These are phyloP conservation scores for Teleogryllus oceanicus DNA, from an alignment of 2,888 invertebrate genomes.

Conservation along the genomic window DNA sequence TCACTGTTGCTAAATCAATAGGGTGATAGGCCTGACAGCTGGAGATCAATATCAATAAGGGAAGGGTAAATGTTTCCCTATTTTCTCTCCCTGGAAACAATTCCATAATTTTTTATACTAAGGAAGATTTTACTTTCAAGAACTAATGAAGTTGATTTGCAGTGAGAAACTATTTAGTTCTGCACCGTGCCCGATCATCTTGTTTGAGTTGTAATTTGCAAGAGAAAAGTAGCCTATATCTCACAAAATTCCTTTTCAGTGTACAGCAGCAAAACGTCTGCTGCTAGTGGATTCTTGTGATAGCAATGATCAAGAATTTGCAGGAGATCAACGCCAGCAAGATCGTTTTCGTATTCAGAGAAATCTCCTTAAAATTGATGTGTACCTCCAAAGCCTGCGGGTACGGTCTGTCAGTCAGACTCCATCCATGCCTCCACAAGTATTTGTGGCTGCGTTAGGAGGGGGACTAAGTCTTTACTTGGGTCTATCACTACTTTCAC, in stretches of 20 bases:
- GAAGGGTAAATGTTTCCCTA: too few species aligned
- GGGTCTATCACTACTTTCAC: slow-evolving; percentile 37
- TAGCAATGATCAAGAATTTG: slow-evolving; percentile 25
- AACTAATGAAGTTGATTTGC: too few species aligned
- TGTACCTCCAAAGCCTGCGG: slow-evolving; percentile 36
- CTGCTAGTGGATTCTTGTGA: slow-evolving; percentile 24
- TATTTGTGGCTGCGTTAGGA: slow-evolving; percentile 36
- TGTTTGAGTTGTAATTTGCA: too few species aligned
- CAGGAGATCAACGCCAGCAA: slow-evolving; percentile 20
- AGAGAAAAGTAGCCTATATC: background rate
- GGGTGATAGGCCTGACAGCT: too few species aligned
- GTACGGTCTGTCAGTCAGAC: slow-evolving; percentile 36
- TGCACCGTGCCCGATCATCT: too few species aligned
- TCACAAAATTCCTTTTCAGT: slow-evolving; percentile 25
- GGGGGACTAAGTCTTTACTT: slow-evolving; percentile 38
- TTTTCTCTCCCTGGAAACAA: too few species aligned
- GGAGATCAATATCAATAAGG: too few species aligned
- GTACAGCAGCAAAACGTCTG: slow-evolving; percentile 27
- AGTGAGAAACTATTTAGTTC: too few species aligned
- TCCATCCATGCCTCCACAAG: slow-evolving; percentile 33
- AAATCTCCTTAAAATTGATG: slow-evolving; percentile 36
- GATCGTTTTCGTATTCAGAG: slow-evolving; percentile 31
- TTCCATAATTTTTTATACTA: too few species aligned
- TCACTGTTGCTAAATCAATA: too few species aligned
- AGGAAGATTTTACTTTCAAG: too few species aligned